A percentile compares a stretch with the other conserved stretches of the same genome.
These are phyloP conservation scores for Eremobia ochroleuca DNA, from an alignment of 2,888 invertebrate genomes.

Conservation along the genomic window DNA sequence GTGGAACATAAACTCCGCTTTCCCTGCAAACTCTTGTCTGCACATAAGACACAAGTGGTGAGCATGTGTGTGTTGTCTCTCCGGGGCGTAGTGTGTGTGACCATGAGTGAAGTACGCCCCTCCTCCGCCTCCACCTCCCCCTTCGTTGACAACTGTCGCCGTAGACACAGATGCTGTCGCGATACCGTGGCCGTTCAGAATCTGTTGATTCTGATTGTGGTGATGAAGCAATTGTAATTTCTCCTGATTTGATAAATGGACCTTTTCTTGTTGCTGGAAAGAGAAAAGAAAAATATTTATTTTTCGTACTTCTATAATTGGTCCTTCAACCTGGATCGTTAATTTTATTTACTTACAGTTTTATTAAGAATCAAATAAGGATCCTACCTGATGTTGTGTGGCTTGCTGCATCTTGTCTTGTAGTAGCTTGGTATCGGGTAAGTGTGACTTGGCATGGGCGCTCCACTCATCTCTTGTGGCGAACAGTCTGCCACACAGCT, in stretches of 20 bases:
- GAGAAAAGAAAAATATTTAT: neutral
- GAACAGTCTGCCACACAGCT: conserved; percentile 93
- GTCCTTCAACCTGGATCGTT: neutral
- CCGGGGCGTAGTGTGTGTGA: conserved; percentile 87
- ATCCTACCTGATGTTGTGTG: conserved; percentile 77
- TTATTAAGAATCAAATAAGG: neutral
- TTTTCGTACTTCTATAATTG: neutral
- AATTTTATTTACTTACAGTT: neutral
- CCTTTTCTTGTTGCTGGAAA: conserved; percentile 87
- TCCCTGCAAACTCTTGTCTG: conserved; percentile 92
- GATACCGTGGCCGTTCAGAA: conserved; percentile 87
- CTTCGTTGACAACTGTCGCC: conserved; percentile 87
- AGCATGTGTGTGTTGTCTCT: conserved; percentile 87
- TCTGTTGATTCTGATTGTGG: conserved; percentile 89
- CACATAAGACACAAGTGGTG: conserved; percentile 92
- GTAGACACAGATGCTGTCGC: conserved; percentile 87
- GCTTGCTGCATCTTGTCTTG: conserved; percentile 89
- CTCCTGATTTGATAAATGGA: conserved; percentile 88
- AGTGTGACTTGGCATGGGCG: conserved; percentile 93
- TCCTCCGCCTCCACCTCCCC: conserved; percentile 75
- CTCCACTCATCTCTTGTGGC: conserved; percentile 95
- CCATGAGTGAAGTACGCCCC: conserved; percentile 88
- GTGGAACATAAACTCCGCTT: conserved; percentile 93
- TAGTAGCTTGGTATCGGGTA: conserved; percentile 90
- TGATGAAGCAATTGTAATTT: conserved; percentile 88